phyloP scores from a whole-genome alignment of 2,888 invertebrate genomes.

The Strigamia maritima region DNA sequence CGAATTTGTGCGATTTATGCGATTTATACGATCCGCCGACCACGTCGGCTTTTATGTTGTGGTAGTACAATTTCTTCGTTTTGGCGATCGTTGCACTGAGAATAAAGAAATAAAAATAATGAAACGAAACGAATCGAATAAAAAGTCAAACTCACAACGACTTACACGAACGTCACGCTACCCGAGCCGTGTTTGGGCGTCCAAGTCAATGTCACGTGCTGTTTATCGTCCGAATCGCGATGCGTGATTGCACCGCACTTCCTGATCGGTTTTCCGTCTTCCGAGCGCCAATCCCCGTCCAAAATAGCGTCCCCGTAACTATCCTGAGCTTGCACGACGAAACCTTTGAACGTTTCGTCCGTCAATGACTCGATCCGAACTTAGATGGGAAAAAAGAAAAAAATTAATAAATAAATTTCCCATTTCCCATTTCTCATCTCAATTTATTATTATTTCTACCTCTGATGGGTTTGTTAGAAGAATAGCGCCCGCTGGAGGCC shows the following conservation, averaged over 20 bases:
- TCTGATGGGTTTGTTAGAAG: conserved; percentile 39
- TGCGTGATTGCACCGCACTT: conserved; percentile 41
- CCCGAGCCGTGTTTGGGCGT: conserved; percentile 39
- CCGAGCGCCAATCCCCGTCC: conserved; percentile 38
- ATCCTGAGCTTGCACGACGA: conserved; percentile 41
- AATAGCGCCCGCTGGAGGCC: conserved; percentile 29
- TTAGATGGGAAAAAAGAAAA: not conserved
- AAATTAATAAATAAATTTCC: no score
- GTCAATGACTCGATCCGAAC: conserved; percentile 19
- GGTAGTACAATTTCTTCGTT: conserved; percentile 8
- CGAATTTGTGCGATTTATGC: not conserved
- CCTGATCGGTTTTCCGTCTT: conserved; percentile 30
- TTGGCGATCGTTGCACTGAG: not conserved
- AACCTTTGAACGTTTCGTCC: conserved; percentile 40
- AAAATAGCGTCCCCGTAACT: conserved; percentile 35
- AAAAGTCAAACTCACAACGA: not conserved
- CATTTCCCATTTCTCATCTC: no score
- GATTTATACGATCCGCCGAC: not conserved
- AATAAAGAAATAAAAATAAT: not conserved
- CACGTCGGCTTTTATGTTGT: conserved; percentile 30
- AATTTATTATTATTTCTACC: conserved; percentile 34
- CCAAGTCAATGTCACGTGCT: conserved; percentile 37
- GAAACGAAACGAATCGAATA: not conserved
- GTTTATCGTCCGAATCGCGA: conserved; percentile 27
- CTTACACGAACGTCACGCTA: conserved; percentile 41